Conservation (phyloP, 2,797 vertebrate species). For the Hemitrygon akajei region DNA sequence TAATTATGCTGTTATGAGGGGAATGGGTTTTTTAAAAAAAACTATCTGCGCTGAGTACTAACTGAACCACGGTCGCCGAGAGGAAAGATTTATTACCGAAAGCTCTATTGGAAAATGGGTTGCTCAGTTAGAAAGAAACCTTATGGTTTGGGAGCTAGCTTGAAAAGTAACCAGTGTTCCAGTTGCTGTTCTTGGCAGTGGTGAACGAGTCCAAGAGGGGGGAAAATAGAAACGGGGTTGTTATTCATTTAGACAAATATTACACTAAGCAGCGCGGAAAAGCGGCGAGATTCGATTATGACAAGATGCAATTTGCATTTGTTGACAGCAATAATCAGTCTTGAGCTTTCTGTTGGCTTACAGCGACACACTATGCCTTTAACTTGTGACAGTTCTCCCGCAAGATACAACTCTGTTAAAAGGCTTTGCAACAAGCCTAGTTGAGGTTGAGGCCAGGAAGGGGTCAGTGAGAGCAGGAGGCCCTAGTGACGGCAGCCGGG, state of each 20-base stretch:
- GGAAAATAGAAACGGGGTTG: not conserved
- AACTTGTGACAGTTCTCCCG: conserved; percentile 11
- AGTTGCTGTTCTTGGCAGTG: not conserved
- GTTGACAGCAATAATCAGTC: conserved; percentile 43
- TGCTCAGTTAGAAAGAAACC: conserved; percentile 11
- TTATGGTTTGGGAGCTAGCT: not conserved
- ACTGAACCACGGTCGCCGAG: not conserved
- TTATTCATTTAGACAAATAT: conserved; percentile 1
- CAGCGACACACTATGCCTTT: not conserved
- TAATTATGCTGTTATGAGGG: not conserved
- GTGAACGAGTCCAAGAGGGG: not conserved
- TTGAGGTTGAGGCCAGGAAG: conserved; percentile 51
- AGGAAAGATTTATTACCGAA: not conserved
- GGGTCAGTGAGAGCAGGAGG: conserved; percentile 59
- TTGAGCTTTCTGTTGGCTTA: not conserved
- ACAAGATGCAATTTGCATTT: conserved; percentile 17
- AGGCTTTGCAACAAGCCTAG: conserved; percentile 58
- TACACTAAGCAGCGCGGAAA: not conserved
- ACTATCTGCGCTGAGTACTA: not conserved
- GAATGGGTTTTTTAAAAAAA: not conserved
- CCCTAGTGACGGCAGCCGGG: conserved; percentile 53
- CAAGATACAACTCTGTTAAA: conserved; percentile 50
- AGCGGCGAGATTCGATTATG: not conserved
- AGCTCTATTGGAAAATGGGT: not conserved
- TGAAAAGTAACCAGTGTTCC: not conserved